Conservation (phyloP, 1,140 invertebrate species). For the Acromyrmex echinatior region DNA sequence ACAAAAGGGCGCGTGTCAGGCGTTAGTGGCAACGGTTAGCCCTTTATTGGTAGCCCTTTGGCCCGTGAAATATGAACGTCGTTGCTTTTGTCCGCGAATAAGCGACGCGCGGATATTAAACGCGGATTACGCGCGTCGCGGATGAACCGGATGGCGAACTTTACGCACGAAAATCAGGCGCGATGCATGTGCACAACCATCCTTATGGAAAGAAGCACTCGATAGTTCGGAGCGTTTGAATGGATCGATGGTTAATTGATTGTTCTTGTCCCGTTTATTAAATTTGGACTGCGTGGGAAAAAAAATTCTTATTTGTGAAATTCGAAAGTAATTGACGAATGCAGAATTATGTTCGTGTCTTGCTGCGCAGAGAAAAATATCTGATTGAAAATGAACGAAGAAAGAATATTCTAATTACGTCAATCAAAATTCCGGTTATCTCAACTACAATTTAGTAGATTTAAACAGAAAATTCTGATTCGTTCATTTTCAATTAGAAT, state of each 20-base stretch:
- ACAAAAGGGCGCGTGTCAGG: slow-evolving; percentile 72
- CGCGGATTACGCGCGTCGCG: slow-evolving; percentile 36
- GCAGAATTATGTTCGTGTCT: neutral
- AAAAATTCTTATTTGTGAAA: neutral
- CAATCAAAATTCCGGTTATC: too few species aligned
- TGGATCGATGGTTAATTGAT: slow-evolving; percentile 34
- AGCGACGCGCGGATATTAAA: slow-evolving; percentile 70
- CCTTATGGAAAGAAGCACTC: slow-evolving; percentile 14
- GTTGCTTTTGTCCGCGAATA: slow-evolving; percentile 69
- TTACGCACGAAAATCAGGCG: slow-evolving; percentile 46
- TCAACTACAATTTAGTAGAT: too few species aligned
- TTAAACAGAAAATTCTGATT: too few species aligned
- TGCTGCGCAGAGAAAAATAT: neutral
- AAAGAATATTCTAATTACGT: too few species aligned
- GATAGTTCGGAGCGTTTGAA: slow-evolving; percentile 2
- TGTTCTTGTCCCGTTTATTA: slow-evolving; percentile 26
- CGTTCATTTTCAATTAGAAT: too few species aligned
- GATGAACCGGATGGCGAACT: slow-evolving; percentile 41
- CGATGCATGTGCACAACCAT: slow-evolving; percentile 25
- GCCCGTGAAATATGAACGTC: slow-evolving; percentile 72
- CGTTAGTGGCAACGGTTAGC: slow-evolving; percentile 70
- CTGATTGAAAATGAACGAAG: too few species aligned
- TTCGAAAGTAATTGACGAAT: neutral
- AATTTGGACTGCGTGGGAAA: slow-evolving; percentile 1
- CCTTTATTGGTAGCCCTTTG: slow-evolving; percentile 69